These are phyloP conservation scores for Cryptops parisi DNA, from an alignment of 2,888 invertebrate species.

Conservation along the genomic window DNA sequence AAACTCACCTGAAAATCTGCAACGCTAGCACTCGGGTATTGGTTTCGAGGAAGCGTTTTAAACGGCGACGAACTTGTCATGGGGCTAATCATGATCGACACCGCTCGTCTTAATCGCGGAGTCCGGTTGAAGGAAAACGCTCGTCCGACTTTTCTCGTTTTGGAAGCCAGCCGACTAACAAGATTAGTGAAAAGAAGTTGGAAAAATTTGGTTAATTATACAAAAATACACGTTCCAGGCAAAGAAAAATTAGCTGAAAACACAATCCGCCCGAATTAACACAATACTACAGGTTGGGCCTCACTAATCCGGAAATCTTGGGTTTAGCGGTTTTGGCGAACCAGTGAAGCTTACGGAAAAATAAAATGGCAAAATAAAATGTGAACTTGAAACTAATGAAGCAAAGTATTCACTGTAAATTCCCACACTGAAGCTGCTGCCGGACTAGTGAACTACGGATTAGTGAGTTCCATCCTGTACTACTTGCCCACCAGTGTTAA, in stretches of 20 bases:
- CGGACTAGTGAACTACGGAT: too few relatives aligned
- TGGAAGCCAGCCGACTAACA: constrained; percentile 22
- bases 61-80: constrained; percentile 11
- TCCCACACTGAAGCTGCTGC: too few relatives aligned
- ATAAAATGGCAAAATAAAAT: too few relatives aligned
- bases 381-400: too few relatives aligned
- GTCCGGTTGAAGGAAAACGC: constrained; percentile 94
- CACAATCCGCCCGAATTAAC: not conserved
- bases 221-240: not conserved
- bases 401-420: too few relatives aligned
- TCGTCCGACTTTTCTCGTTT: constrained; percentile 54
- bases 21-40: constrained; percentile 14
- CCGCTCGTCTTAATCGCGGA: constrained; percentile 79
- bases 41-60: constrained; percentile 13
- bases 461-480: too few relatives aligned
- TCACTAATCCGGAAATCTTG: not conserved
- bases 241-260: constrained; percentile 4
- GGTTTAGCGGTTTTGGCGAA: too few relatives aligned
- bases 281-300: not conserved
- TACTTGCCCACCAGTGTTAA: too few relatives aligned
- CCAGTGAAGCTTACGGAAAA: too few relatives aligned
- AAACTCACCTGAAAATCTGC: constrained; percentile 11
- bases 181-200: too few relatives aligned
- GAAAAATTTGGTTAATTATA: too few relatives aligned
- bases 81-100: constrained; percentile 87